These are phyloP conservation scores for Aproaerema taeniolella DNA, from an alignment of 2,888 invertebrate genomes.

Conservation along the genomic window DNA sequence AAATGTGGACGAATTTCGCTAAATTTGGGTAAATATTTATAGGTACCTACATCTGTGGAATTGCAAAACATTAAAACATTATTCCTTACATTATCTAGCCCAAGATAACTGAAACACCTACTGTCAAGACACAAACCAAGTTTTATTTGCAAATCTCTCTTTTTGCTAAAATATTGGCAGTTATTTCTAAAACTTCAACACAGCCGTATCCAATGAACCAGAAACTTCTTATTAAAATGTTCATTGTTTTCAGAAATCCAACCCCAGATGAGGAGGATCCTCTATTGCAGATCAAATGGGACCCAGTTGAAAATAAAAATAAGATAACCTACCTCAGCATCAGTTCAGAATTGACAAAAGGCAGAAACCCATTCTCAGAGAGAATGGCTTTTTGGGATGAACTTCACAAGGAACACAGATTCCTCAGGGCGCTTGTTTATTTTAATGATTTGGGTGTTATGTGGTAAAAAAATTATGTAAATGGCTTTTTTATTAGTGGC, in stretches of 20 bases:
- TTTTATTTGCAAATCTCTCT: too few relatives aligned
- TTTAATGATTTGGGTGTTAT: slow-evolving; percentile 55
- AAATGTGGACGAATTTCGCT: slow-evolving; percentile 73
- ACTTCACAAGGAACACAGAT: slow-evolving; percentile 47
- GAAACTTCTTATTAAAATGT: too few relatives aligned
- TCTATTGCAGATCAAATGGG: slow-evolving; percentile 59
- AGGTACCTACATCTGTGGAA: too few relatives aligned
- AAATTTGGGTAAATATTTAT: slow-evolving; percentile 58
- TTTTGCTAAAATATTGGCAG: too few relatives aligned
- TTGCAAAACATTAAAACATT: not conserved
- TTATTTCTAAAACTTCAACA: too few relatives aligned
- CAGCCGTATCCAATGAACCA: too few relatives aligned
- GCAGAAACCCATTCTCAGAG: slow-evolving; percentile 59
- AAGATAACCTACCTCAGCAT: slow-evolving; percentile 61
- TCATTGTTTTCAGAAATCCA: slow-evolving; percentile 54
- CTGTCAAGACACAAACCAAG: too few relatives aligned
- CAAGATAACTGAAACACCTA: too few relatives aligned
- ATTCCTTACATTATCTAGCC: too few relatives aligned
- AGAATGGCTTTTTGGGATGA: slow-evolving; percentile 67
- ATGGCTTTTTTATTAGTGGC: not conserved
- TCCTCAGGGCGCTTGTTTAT: slow-evolving; percentile 47
- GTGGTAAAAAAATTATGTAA: not conserved
- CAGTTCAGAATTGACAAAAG: slow-evolving; percentile 58
- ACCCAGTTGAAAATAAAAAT: slow-evolving; percentile 51
- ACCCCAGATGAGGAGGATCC: slow-evolving; percentile 58